Evolutionary conservation across 1,140 invertebrate species (phyloP), one percentile per base, ranked within the genome.

Genomic region (Drosophila athabasca): DNA sequence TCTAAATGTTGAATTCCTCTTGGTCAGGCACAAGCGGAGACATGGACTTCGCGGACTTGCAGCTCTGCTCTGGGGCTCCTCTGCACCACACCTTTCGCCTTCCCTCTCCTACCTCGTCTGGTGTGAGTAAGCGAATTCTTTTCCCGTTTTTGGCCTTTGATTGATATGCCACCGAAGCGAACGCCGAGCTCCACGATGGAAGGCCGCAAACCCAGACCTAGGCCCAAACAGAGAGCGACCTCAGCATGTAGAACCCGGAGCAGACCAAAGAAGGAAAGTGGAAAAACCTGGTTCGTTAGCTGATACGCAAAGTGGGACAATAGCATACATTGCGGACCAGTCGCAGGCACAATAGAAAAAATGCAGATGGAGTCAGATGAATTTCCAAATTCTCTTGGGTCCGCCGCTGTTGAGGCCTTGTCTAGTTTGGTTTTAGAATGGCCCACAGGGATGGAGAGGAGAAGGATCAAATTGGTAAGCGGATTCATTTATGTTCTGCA

Each of bases 201-300:
- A 50, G 50, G 58, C 48, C 51, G 43, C 48, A 41, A 60, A 31
- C 39, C 49, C 49, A 50, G 22, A 19, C 31, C 3, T 11, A 35
- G 8, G n/a, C 8, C 3, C 31, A 11, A 9, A 4, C 44, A 24
- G 15, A 17, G 61, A 39, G 11, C 19, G 61, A 39, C 65, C 45
- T 31, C 19, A 43, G 64, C 67, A 39, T 17, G 45, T 64, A 35
- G 31, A 35, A 8, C 31, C 62, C 15, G 39, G 44, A 44, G 13
- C 29, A 46, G 58, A 31, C 62, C 39, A 65, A 66, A 39, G 45
- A 46, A 64, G 77, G 59, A 79, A 44, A 52, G 66, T 57, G 44
- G 81, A 84, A 85, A 87, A 85, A 87, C 70, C 67, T 80, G 85
- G 81, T 87, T 87, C 78, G 81, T 85, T 87, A 87, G 78, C 77